Percentiles rank a stretch among this genome's conserved stretches.
Evolutionary conservation across 1,140 invertebrate genomes (phyloP).

Genomic region (Saccostrea glomerata): DNA sequence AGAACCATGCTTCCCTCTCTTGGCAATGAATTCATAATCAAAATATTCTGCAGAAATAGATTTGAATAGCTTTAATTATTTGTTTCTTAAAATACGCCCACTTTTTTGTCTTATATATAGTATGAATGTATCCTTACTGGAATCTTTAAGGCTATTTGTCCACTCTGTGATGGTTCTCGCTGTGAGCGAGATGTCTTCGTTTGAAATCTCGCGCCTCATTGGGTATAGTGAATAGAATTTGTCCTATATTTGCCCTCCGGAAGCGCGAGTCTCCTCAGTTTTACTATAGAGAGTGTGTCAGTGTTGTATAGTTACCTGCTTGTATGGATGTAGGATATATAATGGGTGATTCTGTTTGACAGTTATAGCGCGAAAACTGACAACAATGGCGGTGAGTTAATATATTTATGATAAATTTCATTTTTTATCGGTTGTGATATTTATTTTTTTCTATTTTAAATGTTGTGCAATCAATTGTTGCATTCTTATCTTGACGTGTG

Average conservation of each 20-base stretch:
- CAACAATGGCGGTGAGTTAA: slow-evolving; percentile 14
- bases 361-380: slow-evolving; percentile 7
- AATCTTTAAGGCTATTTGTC: not conserved
- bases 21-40: not conserved
- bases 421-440: not conserved
- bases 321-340: not conserved
- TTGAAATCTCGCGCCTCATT: slow-evolving; percentile 22
- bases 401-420: not conserved
- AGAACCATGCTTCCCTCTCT: not conserved
- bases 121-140: not conserved
- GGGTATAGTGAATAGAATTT: not conserved
- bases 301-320: not conserved
- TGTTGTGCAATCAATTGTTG: no score
- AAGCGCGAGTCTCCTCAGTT: not conserved
- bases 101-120: no score
- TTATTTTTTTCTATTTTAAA: no score
- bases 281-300: not conserved
- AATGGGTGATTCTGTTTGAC: not conserved
- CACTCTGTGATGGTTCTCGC: not conserved
- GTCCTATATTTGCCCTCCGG: slow-evolving; percentile 5
- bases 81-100: no score
- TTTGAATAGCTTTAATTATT: not conserved
- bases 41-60: not conserved
- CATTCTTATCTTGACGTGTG: not conserved
- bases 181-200: not conserved